phyloP scores from a whole-genome alignment of 2,888 invertebrate genomes.

The Oligia latruncula region DNA sequence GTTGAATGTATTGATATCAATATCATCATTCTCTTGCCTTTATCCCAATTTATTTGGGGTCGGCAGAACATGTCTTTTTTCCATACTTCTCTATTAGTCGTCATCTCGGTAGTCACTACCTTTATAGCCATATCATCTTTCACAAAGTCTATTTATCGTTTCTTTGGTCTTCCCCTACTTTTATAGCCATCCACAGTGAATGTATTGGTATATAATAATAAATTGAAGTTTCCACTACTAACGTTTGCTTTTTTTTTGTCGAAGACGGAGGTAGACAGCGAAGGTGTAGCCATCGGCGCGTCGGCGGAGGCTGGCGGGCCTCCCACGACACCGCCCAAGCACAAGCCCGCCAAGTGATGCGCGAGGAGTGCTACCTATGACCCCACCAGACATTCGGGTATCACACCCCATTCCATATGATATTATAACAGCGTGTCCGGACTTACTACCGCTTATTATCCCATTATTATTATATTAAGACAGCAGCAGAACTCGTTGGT shows the following conservation, averaged over 20 bases:
- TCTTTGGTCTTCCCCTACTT: not conserved
- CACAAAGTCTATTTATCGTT: not conserved
- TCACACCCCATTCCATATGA: conserved; percentile 55
- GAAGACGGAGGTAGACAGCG: conserved; percentile 88
- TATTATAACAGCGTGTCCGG: conserved; percentile 36
- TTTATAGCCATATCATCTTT: not conserved
- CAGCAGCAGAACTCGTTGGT: conserved; percentile 22
- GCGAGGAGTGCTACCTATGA: conserved; percentile 28
- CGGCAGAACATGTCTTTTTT: too few relatives aligned
- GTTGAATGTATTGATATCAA: too few relatives aligned
- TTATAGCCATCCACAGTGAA: not conserved
- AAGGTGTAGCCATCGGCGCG: conserved; percentile 87
- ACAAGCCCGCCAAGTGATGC: conserved; percentile 87
- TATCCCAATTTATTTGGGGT: too few relatives aligned
- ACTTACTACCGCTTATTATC: conserved; percentile 29
- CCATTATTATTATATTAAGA: conserved; percentile 18
- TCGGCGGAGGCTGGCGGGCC: conserved; percentile 88
- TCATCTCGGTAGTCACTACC: too few relatives aligned
- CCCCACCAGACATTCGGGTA: conserved; percentile 51
- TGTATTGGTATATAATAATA: not conserved
- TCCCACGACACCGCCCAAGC: conserved; percentile 87
- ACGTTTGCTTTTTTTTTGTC: not conserved
- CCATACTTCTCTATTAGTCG: too few relatives aligned
- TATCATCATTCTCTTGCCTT: too few relatives aligned
- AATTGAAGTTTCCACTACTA: not conserved